A percentile compares a stretch with the other conserved stretches of the same genome.
Evolutionary conservation across 2,113 vertebrate species (phyloP).

Genomic region (Cottus gobio): DNA sequence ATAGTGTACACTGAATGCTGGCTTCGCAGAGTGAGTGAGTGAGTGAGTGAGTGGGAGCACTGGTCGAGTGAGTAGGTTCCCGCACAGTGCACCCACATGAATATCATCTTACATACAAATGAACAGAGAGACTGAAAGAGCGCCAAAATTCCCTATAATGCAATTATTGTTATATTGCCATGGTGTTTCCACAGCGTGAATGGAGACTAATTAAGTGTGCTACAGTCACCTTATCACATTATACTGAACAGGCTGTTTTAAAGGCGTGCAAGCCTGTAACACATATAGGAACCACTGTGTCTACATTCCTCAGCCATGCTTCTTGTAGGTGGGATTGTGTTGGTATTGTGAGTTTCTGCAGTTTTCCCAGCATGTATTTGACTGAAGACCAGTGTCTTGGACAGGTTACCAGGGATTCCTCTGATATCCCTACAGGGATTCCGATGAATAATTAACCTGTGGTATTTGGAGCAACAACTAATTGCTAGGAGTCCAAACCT

Average conservation of each 20-base stretch:
- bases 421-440: background rate
- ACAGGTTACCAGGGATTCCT: background rate
- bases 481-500: background rate
- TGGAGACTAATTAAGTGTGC: background rate
- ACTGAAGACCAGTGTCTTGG: background rate
- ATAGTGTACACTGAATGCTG: slow-evolving; percentile 39
- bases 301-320: background rate
- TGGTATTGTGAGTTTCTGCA: background rate
- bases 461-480: background rate
- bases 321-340: background rate
- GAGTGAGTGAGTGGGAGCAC: slow-evolving; percentile 71
- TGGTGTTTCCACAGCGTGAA: background rate
- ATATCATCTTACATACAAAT: slow-evolving; percentile 59
- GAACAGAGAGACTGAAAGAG: slow-evolving; percentile 12
- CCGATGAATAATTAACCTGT: background rate
- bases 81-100: slow-evolving; percentile 53
- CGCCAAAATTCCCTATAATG: background rate
- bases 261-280: background rate
- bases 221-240: background rate
- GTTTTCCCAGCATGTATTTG: slow-evolving; percentile 20
- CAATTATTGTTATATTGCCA: background rate
- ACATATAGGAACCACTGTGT: background rate
- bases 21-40: slow-evolving; percentile 59
- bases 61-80: slow-evolving; percentile 69
- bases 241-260: background rate